These are phyloP conservation scores for Phylloscopus collybita DNA, from an alignment of 2,797 vertebrate genomes.

Conservation along the genomic window DNA sequence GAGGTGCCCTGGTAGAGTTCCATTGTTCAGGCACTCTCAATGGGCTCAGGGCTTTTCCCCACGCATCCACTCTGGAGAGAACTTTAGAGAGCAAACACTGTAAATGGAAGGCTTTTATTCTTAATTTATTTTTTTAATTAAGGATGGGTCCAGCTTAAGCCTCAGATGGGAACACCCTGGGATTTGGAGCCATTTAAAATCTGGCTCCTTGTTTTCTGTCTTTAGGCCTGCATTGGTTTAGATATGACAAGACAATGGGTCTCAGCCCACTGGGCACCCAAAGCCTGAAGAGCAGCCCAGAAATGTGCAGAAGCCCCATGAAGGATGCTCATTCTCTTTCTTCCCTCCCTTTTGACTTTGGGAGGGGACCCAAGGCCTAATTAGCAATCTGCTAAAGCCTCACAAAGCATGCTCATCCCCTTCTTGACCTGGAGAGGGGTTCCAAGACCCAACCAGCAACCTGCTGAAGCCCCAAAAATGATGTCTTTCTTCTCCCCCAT, in stretches of 20 bases:
- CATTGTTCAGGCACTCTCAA: background rate
- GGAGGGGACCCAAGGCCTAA: background rate
- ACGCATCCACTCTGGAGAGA: rapidly evolving
- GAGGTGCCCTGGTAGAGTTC: background rate
- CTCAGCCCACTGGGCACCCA: background rate
- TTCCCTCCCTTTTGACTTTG: background rate
- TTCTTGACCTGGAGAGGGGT: background rate
- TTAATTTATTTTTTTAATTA: conserved; percentile 19
- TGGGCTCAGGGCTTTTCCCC: background rate
- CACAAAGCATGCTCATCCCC: background rate
- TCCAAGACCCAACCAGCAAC: background rate
- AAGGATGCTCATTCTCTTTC: background rate
- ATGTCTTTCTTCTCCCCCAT: background rate
- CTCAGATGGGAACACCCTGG: conserved; percentile 9
- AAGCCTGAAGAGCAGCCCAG: background rate
- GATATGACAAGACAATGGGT: background rate
- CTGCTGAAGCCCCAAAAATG: background rate
- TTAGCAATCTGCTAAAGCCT: background rate
- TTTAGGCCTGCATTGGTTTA: background rate
- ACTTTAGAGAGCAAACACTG: background rate
- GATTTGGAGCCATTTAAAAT: background rate
- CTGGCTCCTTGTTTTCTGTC: background rate
- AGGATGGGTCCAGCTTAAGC: background rate
- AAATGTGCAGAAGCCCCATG: background rate
- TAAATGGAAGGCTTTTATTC: conserved; percentile 17